Evolutionary conservation across 2,113 vertebrate genomes (phyloP).

Genomic region (Heptranchias perlo): DNA sequence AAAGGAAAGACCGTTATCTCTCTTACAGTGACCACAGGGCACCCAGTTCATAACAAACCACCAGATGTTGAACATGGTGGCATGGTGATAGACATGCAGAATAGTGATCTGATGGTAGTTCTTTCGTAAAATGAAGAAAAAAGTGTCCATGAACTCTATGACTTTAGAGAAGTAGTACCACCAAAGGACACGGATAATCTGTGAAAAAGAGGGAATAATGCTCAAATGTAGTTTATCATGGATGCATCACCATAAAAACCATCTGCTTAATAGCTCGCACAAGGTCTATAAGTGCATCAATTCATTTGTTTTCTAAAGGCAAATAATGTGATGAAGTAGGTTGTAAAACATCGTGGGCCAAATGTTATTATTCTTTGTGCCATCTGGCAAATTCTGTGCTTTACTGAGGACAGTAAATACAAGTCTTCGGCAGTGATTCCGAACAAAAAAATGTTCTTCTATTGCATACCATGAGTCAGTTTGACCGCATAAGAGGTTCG

Average conservation of each 20-base stretch:
- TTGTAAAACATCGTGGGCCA: neutral
- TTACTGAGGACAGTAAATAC: neutral
- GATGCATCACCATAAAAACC: neutral
- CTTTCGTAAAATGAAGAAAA: conserved; percentile 94
- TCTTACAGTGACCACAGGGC: conserved; percentile 93
- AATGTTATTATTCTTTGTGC: neutral
- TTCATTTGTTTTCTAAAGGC: neutral
- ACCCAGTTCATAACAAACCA: conserved; percentile 99
- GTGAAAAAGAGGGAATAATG: conserved; percentile 38
- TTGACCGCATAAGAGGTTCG: neutral
- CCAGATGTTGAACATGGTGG: conserved; percentile 93
- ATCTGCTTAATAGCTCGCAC: neutral
- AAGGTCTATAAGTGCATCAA: neutral
- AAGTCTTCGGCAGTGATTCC: neutral
- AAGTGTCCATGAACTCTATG: conserved; percentile 97
- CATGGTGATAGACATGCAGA: conserved; percentile 91
- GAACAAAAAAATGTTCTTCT: too few relatives aligned
- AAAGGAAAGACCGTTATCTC: conserved; percentile 9
- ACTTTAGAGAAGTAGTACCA: conserved; percentile 99
- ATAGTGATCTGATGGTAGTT: conserved; percentile 93
- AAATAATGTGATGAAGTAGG: neutral
- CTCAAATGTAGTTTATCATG: conserved; percentile 14
- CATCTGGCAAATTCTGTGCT: neutral
- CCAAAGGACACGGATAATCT: conserved; percentile 87
- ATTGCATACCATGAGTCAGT: neutral